Evolutionary conservation across 1,140 invertebrate genomes (phyloP).

Genomic region (roundworm (Caenorhabditis elegans)): DNA sequence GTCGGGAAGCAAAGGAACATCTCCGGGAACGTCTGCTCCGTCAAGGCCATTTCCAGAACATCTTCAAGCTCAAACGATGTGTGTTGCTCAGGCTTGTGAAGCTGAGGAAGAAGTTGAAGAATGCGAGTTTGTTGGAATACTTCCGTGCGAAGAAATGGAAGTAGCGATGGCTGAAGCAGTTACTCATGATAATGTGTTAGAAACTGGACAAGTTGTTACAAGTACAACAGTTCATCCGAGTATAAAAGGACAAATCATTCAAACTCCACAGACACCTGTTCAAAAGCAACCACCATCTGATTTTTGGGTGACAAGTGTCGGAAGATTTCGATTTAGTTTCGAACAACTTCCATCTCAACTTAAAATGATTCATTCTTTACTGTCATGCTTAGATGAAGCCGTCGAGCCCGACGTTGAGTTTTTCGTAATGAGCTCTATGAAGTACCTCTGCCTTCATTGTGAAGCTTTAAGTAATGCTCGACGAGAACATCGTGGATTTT

Average conservation of each 20-base stretch:
- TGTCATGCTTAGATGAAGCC: constrained; percentile 77
- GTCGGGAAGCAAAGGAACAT: constrained; percentile 24
- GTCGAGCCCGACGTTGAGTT: constrained; percentile 86
- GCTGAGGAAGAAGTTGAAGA: constrained; percentile 74
- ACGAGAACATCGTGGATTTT: constrained; percentile 81
- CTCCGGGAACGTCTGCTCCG: background rate
- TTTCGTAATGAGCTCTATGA: constrained; percentile 86
- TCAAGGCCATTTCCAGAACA: background rate
- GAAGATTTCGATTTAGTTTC: constrained; percentile 85
- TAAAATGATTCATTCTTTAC: constrained; percentile 84
- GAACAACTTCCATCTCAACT: constrained; percentile 87
- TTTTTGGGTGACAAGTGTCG: constrained; percentile 87
- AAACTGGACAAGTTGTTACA: constrained; percentile 72
- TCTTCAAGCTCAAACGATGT: constrained; percentile 44
- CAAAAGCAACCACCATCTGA: background rate
- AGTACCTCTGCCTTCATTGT: constrained; percentile 86
- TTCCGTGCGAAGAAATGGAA: constrained; percentile 76
- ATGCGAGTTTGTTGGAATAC: constrained; percentile 75
- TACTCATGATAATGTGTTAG: constrained; percentile 81
- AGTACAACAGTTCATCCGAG: constrained; percentile 48
- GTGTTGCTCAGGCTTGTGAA: constrained; percentile 75
- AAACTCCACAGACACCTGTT: background rate
- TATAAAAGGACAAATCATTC: constrained; percentile 15
- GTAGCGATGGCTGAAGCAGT: constrained; percentile 80
- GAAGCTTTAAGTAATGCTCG: constrained; percentile 85